Evolutionary conservation across 2,113 vertebrate species (phyloP).

Genomic region (Herpetotheres cachinnans): DNA sequence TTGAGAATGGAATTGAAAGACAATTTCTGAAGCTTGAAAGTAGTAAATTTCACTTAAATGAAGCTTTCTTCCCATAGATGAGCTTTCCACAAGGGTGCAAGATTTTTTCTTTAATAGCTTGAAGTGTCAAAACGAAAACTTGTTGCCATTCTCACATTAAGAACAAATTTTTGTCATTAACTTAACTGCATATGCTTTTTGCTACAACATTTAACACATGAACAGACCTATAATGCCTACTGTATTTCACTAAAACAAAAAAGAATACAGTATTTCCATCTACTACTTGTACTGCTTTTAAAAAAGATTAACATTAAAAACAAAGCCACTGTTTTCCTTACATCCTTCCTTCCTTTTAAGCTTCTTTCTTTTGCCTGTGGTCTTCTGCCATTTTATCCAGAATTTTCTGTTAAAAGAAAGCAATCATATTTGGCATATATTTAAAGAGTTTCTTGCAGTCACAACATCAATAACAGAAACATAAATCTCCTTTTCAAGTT

Average conservation of each 20-base stretch:
- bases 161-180: constrained; percentile 72
- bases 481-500: background rate
- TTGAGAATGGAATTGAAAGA: constrained; percentile 72
- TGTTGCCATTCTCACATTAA: constrained; percentile 67
- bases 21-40: constrained; percentile 69
- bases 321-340: constrained; percentile 74
- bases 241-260: constrained; percentile 77
- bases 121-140: constrained; percentile 58
- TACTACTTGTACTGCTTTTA: constrained; percentile 76
- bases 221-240: constrained; percentile 74
- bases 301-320: constrained; percentile 82
- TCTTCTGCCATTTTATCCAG: constrained; percentile 82
- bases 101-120: constrained; percentile 56
- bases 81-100: constrained; percentile 65
- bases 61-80: constrained; percentile 48
- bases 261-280: constrained; percentile 73
- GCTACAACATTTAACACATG: constrained; percentile 79
- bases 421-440: background rate
- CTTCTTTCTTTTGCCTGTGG: constrained; percentile 77
- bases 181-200: constrained; percentile 72
- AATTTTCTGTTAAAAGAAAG: constrained; percentile 72
- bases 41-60: constrained; percentile 42
- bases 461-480: background rate
- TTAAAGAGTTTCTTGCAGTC: background rate
- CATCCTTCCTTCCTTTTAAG: constrained; percentile 61